phyloP scores from a whole-genome alignment of 2,113 vertebrate genomes.

The Rousettus leschenaultii region DNA sequence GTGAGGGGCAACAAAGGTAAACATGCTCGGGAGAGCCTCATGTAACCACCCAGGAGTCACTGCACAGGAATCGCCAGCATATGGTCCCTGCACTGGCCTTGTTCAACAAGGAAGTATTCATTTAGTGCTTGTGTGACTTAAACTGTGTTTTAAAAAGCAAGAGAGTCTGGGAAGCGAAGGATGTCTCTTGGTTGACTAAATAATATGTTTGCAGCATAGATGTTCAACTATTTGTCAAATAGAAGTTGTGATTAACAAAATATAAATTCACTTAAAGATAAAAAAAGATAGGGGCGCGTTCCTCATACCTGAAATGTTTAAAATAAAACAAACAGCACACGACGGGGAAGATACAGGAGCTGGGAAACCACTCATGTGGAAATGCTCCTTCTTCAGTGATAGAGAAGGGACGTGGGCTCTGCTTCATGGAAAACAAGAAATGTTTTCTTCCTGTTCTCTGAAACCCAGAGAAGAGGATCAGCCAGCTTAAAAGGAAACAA shows the following conservation, averaged over 20 bases:
- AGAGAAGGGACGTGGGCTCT: not conserved
- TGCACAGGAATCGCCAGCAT: accelerated
- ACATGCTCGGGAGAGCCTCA: not conserved
- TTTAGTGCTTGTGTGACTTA: not conserved
- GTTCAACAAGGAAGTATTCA: not conserved
- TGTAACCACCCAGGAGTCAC: not conserved
- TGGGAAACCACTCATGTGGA: not conserved
- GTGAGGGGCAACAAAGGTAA: not conserved
- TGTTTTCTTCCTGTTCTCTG: conserved; percentile 36
- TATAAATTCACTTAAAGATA: not conserved
- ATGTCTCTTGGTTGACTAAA: not conserved
- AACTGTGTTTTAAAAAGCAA: not conserved
- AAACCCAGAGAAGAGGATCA: not conserved
- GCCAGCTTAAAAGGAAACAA: not conserved
- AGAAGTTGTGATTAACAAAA: not conserved
- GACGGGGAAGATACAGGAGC: not conserved
- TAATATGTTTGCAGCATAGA: not conserved
- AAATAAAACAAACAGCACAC: not conserved
- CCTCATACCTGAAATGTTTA: not conserved
- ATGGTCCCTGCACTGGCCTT: not conserved
- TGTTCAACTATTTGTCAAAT: not conserved
- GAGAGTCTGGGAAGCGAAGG: not conserved
- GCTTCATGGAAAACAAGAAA: not conserved
- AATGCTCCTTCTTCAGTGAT: not conserved
- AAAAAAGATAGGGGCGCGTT: not conserved